Percentiles rank a stretch among this genome's conserved stretches.
Conservation (phyloP, 2,113 vertebrate species). For the Mormyrus iriodes region DNA sequence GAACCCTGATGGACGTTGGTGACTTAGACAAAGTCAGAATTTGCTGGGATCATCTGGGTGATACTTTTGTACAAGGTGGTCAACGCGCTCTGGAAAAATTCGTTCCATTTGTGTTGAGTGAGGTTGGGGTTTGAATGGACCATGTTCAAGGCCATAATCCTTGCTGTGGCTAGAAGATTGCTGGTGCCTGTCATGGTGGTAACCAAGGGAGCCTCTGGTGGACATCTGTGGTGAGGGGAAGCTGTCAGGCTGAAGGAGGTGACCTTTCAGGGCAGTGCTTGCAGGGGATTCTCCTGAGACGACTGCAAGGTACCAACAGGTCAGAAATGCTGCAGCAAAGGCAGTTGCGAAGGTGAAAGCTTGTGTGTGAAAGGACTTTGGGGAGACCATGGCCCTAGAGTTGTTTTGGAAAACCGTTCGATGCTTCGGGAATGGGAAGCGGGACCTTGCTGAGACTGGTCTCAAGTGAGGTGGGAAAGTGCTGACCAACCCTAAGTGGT, state of each 20-base stretch:
- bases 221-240: not conserved
- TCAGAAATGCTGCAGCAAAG: not conserved
- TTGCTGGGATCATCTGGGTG: not conserved
- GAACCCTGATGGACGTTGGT: too few relatives aligned
- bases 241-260: not conserved
- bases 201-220: not conserved
- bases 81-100: too few relatives aligned
- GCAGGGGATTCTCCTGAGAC: not conserved
- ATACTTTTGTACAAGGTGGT: too few relatives aligned
- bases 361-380: not conserved
- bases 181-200: not conserved
- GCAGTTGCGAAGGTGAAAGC: not conserved
- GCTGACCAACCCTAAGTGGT: too few relatives aligned
- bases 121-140: not conserved
- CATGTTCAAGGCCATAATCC: not conserved
- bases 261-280: not conserved
- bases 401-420: not conserved
- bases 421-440: too few relatives aligned
- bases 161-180: not conserved
- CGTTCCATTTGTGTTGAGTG: not conserved
- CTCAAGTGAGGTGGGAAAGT: too few relatives aligned
- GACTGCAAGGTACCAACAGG: not conserved
- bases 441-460: not conserved
- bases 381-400: not conserved
- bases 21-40: too few relatives aligned